phyloP scores from a whole-genome alignment of 2,888 invertebrate species.

The Parnassius glacialis region DNA sequence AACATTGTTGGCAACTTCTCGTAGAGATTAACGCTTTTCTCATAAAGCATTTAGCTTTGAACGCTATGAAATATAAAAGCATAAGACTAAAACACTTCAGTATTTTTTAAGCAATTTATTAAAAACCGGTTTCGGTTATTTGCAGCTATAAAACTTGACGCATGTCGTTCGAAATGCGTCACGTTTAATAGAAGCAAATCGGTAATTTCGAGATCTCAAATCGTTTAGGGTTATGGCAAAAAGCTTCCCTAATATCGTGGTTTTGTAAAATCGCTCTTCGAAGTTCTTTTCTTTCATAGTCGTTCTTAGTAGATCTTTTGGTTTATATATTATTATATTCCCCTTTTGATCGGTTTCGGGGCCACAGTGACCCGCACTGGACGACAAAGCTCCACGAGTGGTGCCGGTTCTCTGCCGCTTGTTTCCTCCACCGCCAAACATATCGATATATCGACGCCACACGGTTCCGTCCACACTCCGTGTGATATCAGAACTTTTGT shows the following conservation, averaged over 20 bases:
- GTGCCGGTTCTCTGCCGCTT: conserved; percentile 62
- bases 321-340: conserved; percentile 70
- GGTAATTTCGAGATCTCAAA: too few species aligned
- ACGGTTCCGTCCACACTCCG: conserved; percentile 95
- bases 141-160: too few species aligned
- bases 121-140: too few species aligned
- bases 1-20: too few species aligned
- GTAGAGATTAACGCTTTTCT: too few species aligned
- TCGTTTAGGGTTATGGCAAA: too few species aligned
- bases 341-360: conserved; percentile 93
- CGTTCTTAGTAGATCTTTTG: neutral
- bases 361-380: conserved; percentile 92
- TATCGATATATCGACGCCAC: conserved; percentile 92
- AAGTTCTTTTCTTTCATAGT: neutral
- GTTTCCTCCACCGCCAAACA: conserved; percentile 87
- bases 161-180: too few species aligned
- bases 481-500: conserved; percentile 95
- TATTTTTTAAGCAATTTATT: too few species aligned
- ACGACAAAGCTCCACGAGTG: conserved; percentile 88
- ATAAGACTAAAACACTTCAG: too few species aligned
- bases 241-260: neutral
- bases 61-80: too few species aligned
- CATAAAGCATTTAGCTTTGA: too few species aligned
- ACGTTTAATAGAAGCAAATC: too few species aligned
- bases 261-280: neutral